Percentiles rank a stretch among this genome's conserved stretches.
Evolutionary conservation across 1,140 invertebrate species (phyloP).

Genomic region (Tachypleus tridentatus): DNA sequence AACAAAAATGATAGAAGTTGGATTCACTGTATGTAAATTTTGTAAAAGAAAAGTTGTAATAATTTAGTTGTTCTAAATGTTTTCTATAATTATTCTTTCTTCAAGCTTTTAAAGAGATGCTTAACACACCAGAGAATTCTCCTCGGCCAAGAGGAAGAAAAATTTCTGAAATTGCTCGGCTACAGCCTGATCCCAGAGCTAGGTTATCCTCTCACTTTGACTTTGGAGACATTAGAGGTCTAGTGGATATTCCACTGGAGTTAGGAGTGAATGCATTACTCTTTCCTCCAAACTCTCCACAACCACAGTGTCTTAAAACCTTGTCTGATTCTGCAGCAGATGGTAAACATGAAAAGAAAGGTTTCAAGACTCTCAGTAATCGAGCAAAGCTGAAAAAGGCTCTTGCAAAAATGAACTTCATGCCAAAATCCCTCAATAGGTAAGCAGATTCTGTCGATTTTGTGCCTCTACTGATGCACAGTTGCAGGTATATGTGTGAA

Average conservation of each 20-base stretch:
- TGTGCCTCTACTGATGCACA: no score
- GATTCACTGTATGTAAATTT: no score
- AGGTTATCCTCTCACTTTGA: conserved; percentile 32
- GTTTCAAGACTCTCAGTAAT: conserved; percentile 62
- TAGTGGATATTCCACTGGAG: neutral
- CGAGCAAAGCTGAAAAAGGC: conserved; percentile 64
- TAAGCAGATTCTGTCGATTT: conserved; percentile 24
- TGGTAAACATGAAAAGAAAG: conserved; percentile 44
- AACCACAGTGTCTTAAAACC: conserved; percentile 33
- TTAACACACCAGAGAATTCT: conserved; percentile 69
- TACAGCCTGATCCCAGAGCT: conserved; percentile 29
- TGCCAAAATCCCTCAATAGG: conserved; percentile 71
- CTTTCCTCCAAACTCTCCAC: conserved; percentile 24
- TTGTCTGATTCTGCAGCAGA: conserved; percentile 25
- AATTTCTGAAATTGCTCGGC: conserved; percentile 28
- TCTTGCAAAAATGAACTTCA: conserved; percentile 78
- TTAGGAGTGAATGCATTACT: neutral
- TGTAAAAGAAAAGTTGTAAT: no score
- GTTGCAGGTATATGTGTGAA: no score
- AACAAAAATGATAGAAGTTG: no score
- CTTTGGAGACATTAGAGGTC: conserved; percentile 10
- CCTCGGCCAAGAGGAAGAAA: conserved; percentile 50
- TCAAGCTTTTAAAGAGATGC: conserved; percentile 28
- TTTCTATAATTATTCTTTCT: neutral
- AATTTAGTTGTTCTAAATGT: no score